These are phyloP conservation scores for Agrypnia vestita DNA, from an alignment of 1,140 invertebrate species.

Conservation along the genomic window DNA sequence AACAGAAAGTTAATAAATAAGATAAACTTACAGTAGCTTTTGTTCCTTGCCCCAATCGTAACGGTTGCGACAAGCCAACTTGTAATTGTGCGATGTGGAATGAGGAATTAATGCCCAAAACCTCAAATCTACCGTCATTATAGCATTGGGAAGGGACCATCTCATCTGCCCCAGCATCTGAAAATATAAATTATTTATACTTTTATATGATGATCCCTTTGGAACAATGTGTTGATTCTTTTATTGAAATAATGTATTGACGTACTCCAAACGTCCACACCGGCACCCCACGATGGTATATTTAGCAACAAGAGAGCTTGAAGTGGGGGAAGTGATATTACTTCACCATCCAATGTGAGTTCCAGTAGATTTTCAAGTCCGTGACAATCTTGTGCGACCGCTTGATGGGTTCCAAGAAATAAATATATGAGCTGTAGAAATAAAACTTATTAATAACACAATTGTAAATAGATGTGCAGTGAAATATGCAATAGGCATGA, in stretches of 20 bases:
- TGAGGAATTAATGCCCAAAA: slow-evolving; percentile 91
- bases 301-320: slow-evolving; percentile 94
- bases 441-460: slow-evolving; percentile 37
- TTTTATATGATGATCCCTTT: too few species aligned
- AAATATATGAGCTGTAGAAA: slow-evolving; percentile 87
- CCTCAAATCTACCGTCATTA: slow-evolving; percentile 76
- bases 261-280: slow-evolving; percentile 88
- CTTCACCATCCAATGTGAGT: slow-evolving; percentile 80
- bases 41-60: slow-evolving; percentile 88
- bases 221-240: too few species aligned
- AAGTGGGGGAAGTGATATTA: slow-evolving; percentile 84
- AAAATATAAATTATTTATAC: slow-evolving; percentile 39
- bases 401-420: slow-evolving; percentile 93
- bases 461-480: neutral
- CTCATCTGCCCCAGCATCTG: slow-evolving; percentile 69
- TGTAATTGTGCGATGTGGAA: slow-evolving; percentile 96
- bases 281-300: slow-evolving; percentile 95
- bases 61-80: slow-evolving; percentile 89
- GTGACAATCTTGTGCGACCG: slow-evolving; percentile 87
- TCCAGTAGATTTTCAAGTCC: slow-evolving; percentile 85
- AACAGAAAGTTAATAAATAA: neutral
- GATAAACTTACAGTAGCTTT: slow-evolving; percentile 79
- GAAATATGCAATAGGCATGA: neutral
- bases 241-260: neutral
- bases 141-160: slow-evolving; percentile 74